Evolutionary conservation across 2,888 invertebrate genomes (phyloP).

Genomic region (Hypolimnas misippus): DNA sequence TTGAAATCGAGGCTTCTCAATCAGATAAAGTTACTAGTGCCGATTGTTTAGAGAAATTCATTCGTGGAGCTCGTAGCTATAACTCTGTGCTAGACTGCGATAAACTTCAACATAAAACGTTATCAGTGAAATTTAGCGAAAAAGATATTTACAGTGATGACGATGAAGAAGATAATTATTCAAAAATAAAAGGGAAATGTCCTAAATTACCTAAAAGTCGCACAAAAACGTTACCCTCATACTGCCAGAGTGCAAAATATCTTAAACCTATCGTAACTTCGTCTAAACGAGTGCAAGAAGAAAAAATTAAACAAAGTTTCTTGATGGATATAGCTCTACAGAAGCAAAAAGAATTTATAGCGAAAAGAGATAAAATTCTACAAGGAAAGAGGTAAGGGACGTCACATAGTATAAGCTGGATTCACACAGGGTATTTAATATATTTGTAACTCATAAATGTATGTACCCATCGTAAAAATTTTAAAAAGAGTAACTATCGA

Average conservation of each 20-base stretch:
- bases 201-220: constrained; percentile 69
- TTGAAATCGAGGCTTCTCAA: constrained; percentile 64
- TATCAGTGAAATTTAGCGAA: constrained; percentile 65
- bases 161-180: constrained; percentile 57
- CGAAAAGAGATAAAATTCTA: constrained; percentile 80
- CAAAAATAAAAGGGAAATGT: constrained; percentile 65
- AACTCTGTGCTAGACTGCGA: constrained; percentile 68
- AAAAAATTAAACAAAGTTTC: constrained; percentile 66
- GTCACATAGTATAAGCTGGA: not conserved
- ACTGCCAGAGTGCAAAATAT: constrained; percentile 75
- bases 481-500: too few species aligned
- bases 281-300: constrained; percentile 53
- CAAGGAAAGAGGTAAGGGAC: constrained; percentile 84
- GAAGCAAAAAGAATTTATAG: constrained; percentile 82
- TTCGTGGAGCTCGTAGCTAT: constrained; percentile 60
- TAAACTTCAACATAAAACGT: constrained; percentile 52
- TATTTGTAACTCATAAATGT: constrained; percentile 42
- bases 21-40: constrained; percentile 53
- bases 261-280: constrained; percentile 53
- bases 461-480: too few species aligned
- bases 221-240: constrained; percentile 64
- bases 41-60: constrained; percentile 47
- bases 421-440: too few species aligned
- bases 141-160: constrained; percentile 55
- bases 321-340: constrained; percentile 80